Percentiles rank a stretch among this genome's conserved stretches.
Conservation (phyloP, 2,113 vertebrate genomes). For the Mobula birostris region DNA sequence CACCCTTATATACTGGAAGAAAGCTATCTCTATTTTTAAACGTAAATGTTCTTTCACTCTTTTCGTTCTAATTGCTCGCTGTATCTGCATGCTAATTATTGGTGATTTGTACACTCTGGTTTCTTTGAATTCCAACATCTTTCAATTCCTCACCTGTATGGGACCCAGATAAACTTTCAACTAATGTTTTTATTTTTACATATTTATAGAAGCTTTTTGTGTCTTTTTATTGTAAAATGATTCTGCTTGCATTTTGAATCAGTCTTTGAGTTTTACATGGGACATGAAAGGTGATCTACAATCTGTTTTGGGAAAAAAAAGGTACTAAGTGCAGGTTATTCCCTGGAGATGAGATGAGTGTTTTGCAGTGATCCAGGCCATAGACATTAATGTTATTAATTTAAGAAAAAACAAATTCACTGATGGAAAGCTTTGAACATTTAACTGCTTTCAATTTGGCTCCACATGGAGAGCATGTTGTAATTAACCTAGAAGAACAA, state of each 20-base stretch:
- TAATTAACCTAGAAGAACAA: conserved; percentile 73
- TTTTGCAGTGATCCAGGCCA: background rate
- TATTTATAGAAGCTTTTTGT: background rate
- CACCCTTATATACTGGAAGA: too few relatives aligned
- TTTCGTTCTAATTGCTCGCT: too few relatives aligned
- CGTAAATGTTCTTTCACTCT: too few relatives aligned
- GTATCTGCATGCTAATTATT: too few relatives aligned
- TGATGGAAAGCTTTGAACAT: conserved; percentile 57
- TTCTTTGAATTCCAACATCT: background rate
- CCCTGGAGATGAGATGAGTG: background rate
- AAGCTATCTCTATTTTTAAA: too few relatives aligned
- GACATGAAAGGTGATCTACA: background rate
- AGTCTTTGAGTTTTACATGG: background rate
- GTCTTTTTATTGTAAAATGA: background rate
- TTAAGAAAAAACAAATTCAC: conserved; percentile 66
- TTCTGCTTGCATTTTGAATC: background rate
- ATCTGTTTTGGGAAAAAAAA: background rate
- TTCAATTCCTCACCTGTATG: too few relatives aligned
- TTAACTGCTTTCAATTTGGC: conserved; percentile 66
- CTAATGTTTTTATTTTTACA: too few relatives aligned
- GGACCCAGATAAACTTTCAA: too few relatives aligned
- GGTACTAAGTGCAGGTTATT: background rate
- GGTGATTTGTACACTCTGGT: too few relatives aligned
- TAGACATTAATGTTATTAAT: conserved; percentile 56
- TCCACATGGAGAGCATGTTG: conserved; percentile 64